Conservation (phyloP, 2,113 vertebrate genomes). For the Smithornis capensis region DNA sequence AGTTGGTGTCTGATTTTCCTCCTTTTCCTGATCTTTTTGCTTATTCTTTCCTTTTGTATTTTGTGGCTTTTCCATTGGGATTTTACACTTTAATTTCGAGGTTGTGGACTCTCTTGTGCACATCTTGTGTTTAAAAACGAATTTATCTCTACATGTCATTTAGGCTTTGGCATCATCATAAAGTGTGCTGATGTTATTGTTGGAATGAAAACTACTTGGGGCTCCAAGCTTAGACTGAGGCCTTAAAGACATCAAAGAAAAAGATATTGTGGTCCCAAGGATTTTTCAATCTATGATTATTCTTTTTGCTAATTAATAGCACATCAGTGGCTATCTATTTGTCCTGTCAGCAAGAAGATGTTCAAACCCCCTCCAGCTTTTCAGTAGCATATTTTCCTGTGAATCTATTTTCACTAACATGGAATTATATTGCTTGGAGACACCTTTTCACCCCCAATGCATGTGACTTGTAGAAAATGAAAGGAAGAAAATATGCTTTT, state of each 20-base stretch:
- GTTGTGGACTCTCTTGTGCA: too few relatives aligned
- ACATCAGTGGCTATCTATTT: neutral
- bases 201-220: neutral
- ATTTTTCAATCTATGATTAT: neutral
- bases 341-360: slow-evolving; percentile 19
- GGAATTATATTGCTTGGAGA: slow-evolving; percentile 4
- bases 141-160: neutral
- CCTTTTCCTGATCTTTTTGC: neutral
- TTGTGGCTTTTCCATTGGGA: neutral
- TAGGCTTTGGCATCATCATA: neutral
- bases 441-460: neutral
- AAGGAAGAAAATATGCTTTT: neutral
- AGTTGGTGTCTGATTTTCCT: neutral
- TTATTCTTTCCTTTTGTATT: neutral
- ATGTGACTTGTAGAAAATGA: neutral
- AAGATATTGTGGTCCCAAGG: neutral
- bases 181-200: neutral
- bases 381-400: slow-evolving; percentile 9
- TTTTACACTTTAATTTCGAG: neutral
- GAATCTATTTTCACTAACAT: neutral
- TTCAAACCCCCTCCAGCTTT: neutral
- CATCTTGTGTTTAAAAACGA: neutral
- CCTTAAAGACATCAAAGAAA: neutral
- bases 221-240: neutral
- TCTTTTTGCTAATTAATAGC: slow-evolving; percentile 22